phyloP scores from a whole-genome alignment of 2,888 invertebrate genomes.

The Cheiracanthium punctorium region DNA sequence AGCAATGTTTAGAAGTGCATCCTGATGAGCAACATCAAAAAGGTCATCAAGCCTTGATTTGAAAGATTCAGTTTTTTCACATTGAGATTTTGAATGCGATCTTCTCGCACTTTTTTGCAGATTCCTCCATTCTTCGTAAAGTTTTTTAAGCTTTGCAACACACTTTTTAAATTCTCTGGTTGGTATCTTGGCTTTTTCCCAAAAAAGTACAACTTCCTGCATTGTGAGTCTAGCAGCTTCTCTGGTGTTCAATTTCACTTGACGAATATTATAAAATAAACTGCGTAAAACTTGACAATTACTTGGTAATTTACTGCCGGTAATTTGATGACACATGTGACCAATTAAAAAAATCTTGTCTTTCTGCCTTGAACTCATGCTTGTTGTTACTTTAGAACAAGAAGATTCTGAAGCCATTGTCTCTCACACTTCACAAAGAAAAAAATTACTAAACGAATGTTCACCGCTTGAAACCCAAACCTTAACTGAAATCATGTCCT shows the following conservation, averaged over 20 bases:
- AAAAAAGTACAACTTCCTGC: slow-evolving; percentile 11
- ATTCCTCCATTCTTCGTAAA: too few relatives aligned
- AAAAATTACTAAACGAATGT: too few relatives aligned
- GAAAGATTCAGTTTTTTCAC: background rate
- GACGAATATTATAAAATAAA: slow-evolving; percentile 6
- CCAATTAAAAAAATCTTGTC: background rate
- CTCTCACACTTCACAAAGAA: too few relatives aligned
- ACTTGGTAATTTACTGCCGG: background rate
- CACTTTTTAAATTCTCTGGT: slow-evolving; percentile 3
- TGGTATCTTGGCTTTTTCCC: slow-evolving; percentile 15
- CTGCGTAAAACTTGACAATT: too few relatives aligned
- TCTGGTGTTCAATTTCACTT: slow-evolving; percentile 10
- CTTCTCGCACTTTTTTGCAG: background rate
- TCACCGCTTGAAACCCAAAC: too few relatives aligned
- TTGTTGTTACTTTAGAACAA: slow-evolving; percentile 1
- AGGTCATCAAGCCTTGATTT: slow-evolving; percentile 7
- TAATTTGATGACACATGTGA: slow-evolving; percentile 3
- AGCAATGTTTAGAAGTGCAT: background rate
- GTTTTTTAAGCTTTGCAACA: background rate
- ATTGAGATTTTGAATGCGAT: background rate
- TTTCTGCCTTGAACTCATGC: too few relatives aligned
- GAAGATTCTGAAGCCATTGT: too few relatives aligned
- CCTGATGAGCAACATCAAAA: slow-evolving; percentile 13
- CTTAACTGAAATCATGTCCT: too few relatives aligned
- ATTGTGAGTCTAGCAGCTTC: slow-evolving; percentile 3